Percentiles rank a stretch among this genome's conserved stretches.
These are phyloP conservation scores for Drosophila limbata DNA, from an alignment of 2,888 invertebrate genomes.

Conservation along the genomic window DNA sequence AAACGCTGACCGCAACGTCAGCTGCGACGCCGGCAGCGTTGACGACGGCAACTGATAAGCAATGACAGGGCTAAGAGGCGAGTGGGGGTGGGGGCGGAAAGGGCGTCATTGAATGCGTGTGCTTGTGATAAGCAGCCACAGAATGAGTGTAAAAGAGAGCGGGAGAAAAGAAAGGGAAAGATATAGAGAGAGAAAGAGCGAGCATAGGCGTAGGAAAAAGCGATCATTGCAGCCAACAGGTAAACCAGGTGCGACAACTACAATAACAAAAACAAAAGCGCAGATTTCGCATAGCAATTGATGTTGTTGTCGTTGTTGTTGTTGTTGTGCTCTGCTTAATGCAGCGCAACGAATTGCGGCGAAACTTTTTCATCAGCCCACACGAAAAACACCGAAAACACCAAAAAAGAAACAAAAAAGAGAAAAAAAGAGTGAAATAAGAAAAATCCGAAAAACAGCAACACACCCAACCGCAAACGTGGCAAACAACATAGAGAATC, in stretches of 20 bases:
- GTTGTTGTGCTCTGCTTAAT: conserved; percentile 65
- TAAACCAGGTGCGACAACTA: conserved; percentile 44
- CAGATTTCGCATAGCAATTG: conserved; percentile 41
- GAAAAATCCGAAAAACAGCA: conserved; percentile 39
- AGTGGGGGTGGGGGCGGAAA: conserved; percentile 3
- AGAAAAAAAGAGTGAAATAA: conserved; percentile 6
- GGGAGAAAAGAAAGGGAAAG: neutral
- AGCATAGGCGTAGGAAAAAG: neutral
- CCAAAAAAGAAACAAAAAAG: neutral
- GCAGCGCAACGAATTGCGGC: conserved; percentile 76
- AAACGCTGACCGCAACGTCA: conserved; percentile 35
- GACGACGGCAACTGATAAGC: conserved; percentile 51
- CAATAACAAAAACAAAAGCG: conserved; percentile 23
- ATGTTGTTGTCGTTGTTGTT: conserved; percentile 33
- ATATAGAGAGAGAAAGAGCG: conserved; percentile 3
- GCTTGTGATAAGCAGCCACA: conserved; percentile 2
- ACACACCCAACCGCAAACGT: conserved; percentile 57
- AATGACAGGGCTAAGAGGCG: neutral
- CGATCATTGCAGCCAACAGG: conserved; percentile 37
- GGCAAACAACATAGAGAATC: conserved; percentile 21
- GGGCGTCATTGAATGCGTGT: conserved; percentile 8
- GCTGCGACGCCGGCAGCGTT: conserved; percentile 8
- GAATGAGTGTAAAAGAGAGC: neutral
- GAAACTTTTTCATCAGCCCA: conserved; percentile 73
- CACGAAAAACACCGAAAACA: conserved; percentile 39